Conservation (phyloP, 2,113 vertebrate genomes). For the Peromyscus maniculatus region DNA sequence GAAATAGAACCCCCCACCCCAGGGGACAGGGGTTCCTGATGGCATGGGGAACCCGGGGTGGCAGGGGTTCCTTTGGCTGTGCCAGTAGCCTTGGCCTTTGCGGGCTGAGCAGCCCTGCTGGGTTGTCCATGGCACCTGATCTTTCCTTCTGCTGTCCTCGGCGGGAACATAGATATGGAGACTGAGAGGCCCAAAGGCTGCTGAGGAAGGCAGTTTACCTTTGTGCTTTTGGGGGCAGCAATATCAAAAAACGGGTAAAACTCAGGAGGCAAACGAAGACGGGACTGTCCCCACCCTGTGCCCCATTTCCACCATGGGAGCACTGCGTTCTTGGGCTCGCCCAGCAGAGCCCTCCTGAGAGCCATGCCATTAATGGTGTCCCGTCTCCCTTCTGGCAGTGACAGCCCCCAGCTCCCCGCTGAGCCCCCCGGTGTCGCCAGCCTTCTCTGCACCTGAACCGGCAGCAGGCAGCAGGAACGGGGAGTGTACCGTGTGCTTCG, state of each 20-base stretch:
- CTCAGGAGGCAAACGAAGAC: neutral
- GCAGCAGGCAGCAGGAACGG: conserved; percentile 91
- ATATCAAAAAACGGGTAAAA: neutral
- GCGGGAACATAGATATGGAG: neutral
- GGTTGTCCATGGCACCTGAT: neutral
- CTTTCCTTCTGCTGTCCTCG: neutral
- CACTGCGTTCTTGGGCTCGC: neutral
- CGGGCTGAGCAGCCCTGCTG: neutral
- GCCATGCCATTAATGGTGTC: neutral
- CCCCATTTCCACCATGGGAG: neutral
- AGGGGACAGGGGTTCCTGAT: too few species aligned
- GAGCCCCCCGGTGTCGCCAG: conserved; percentile 94
- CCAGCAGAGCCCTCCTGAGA: neutral
- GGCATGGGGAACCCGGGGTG: neutral
- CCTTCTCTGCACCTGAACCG: conserved; percentile 89
- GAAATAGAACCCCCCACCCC: neutral
- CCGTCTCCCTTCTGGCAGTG: conserved; percentile 86
- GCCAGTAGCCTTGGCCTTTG: neutral
- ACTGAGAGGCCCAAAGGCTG: neutral
- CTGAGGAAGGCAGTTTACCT: neutral
- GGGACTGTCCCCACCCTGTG: neutral
- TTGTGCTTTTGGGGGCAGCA: neutral
- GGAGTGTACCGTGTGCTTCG: conserved; percentile 98
- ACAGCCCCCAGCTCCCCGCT: conserved; percentile 98
- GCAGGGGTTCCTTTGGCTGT: neutral